Conservation (phyloP, 2,888 invertebrate species). For the Camponotus fellah region DNA sequence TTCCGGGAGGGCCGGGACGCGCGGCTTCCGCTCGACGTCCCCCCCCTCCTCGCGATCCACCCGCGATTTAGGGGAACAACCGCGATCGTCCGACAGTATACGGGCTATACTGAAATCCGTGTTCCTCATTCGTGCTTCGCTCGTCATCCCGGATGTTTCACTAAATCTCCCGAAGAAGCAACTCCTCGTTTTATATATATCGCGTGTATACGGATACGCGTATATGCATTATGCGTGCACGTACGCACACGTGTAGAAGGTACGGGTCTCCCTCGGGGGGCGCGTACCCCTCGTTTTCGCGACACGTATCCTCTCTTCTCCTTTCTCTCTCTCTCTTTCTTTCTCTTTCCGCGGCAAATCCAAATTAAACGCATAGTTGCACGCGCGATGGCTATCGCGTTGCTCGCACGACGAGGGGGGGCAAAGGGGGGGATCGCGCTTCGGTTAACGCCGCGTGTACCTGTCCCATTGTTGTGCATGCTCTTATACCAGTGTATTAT, state of each 20-base stretch:
- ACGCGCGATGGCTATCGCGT: constrained; percentile 83
- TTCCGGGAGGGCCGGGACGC: background rate
- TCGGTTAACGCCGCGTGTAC: constrained; percentile 63
- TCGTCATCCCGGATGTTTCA: constrained; percentile 76
- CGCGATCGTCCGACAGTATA: constrained; percentile 72
- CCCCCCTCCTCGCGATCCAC: background rate
- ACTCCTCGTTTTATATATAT: constrained; percentile 71
- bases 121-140: constrained; percentile 70
- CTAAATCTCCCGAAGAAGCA: constrained; percentile 71
- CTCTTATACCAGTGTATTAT: constrained; percentile 85
- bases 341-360: constrained; percentile 65
- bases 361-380: constrained; percentile 85
- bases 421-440: background rate
- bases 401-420: constrained; percentile 63
- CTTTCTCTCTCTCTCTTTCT: background rate
- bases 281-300: constrained; percentile 30
- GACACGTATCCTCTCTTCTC: constrained; percentile 7
- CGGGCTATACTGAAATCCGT: constrained; percentile 83
- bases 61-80: background rate
- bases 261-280: constrained; percentile 24
- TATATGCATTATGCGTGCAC: background rate
- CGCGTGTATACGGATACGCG: background rate
- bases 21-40: background rate
- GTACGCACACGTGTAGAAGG: background rate
- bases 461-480: constrained; percentile 79